Evolutionary conservation across 1,140 invertebrate genomes (phyloP).

Genomic region (Hypothenemus hampei): DNA sequence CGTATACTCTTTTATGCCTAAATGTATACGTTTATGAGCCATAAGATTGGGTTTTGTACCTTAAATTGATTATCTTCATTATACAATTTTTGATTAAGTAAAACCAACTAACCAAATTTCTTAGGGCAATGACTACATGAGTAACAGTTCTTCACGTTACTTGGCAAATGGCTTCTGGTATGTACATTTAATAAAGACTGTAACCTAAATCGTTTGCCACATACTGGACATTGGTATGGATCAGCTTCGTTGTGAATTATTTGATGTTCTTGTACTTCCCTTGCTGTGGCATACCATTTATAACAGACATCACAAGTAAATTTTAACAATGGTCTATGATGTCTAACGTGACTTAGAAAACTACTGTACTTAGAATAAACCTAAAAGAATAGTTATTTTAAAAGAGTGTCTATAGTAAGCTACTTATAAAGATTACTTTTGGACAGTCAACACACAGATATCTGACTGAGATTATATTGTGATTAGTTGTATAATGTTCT

Average conservation of each 20-base stretch:
- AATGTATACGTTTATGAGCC: slow-evolving; percentile 55
- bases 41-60: slow-evolving; percentile 54
- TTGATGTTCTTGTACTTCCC: slow-evolving; percentile 50
- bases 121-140: slow-evolving; percentile 57
- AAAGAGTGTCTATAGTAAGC: slow-evolving; percentile 44
- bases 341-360: slow-evolving; percentile 22
- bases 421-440: slow-evolving; percentile 44
- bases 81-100: neutral
- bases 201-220: slow-evolving; percentile 54
- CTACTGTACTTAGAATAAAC: slow-evolving; percentile 22
- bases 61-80: slow-evolving; percentile 1
- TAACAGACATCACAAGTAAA: slow-evolving; percentile 55
- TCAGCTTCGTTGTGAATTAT: slow-evolving; percentile 50
- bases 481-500: slow-evolving; percentile 50
- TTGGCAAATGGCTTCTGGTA: slow-evolving; percentile 52
- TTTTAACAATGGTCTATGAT: slow-evolving; percentile 51
- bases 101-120: slow-evolving; percentile 37
- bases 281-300: slow-evolving; percentile 48
- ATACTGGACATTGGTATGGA: slow-evolving; percentile 51
- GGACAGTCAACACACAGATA: slow-evolving; percentile 56
- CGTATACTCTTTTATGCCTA: slow-evolving; percentile 50
- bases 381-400: slow-evolving; percentile 2
- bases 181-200: slow-evolving; percentile 53
- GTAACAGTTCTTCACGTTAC: slow-evolving; percentile 52
- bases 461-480: slow-evolving; percentile 49